These are phyloP conservation scores for Platygyra sinensis DNA, from an alignment of 64 coral and sea anemone species.

Conservation along the genomic window DNA sequence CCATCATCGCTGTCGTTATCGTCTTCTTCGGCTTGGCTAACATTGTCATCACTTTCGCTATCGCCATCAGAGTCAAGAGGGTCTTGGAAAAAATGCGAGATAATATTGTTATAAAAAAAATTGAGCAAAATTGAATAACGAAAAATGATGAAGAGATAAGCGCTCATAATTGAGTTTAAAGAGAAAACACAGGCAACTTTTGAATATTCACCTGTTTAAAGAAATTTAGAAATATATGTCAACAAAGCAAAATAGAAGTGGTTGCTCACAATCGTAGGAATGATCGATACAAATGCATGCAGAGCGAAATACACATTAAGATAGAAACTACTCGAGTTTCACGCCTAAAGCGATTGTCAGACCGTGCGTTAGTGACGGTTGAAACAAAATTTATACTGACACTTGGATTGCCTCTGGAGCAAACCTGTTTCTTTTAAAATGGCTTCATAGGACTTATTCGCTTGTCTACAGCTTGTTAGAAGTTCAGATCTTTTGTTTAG, in stretches of 20 bases:
- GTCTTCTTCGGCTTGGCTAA: neutral
- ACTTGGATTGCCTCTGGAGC: too few relatives aligned
- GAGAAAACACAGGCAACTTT: neutral
- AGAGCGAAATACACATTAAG: neutral
- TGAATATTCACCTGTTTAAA: neutral
- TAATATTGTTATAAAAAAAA: neutral
- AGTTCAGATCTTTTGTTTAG: neutral
- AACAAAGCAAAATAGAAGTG: neutral
- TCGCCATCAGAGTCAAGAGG: too few relatives aligned
- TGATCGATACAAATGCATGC: neutral
- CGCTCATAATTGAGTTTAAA: neutral
- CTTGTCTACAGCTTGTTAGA: neutral
- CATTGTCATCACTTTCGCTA: neutral
- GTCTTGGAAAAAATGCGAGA: too few relatives aligned
- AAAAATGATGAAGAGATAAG: too few relatives aligned
- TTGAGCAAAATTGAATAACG: too few relatives aligned
- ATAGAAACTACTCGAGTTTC: too few relatives aligned
- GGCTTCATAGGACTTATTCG: too few relatives aligned
- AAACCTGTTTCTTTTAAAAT: too few relatives aligned
- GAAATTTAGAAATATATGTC: neutral
- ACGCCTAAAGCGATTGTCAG: too few relatives aligned
- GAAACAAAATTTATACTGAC: too few relatives aligned
- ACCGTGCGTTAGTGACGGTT: too few relatives aligned
- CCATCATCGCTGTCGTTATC: neutral
- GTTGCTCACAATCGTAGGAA: neutral